A percentile compares a stretch with the other conserved stretches of the same genome.
phyloP scores from a whole-genome alignment of 2,797 vertebrate species.

The Xenops minutus region DNA sequence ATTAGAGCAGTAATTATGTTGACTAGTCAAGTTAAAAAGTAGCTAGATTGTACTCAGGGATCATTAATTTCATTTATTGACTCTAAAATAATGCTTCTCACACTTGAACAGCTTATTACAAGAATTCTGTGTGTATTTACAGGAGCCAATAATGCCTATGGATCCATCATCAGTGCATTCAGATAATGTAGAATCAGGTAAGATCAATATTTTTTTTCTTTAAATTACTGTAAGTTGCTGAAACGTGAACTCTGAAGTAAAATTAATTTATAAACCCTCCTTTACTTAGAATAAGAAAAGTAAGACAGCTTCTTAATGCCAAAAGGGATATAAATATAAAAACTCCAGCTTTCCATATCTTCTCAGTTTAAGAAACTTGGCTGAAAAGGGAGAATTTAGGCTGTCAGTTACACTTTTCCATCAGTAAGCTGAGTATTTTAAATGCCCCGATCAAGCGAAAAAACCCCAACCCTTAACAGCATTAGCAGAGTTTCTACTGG shows the following conservation, averaged over 20 bases:
- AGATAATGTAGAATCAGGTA: conserved; percentile 77
- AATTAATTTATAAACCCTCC: accelerated
- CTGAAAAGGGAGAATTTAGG: neutral
- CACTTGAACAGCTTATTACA: neutral
- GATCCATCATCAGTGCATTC: conserved; percentile 76
- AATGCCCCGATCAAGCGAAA: neutral
- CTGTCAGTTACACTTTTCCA: neutral
- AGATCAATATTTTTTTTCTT: neutral
- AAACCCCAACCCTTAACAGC: accelerated
- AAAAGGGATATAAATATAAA: neutral
- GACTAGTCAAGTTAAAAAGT: neutral
- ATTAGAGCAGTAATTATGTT: neutral
- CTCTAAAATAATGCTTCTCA: neutral
- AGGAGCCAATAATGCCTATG: conserved; percentile 79
- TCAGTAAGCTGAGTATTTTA: neutral
- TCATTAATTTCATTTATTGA: neutral
- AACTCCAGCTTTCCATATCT: neutral
- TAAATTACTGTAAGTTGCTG: neutral
- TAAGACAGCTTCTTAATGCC: neutral
- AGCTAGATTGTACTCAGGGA: neutral
- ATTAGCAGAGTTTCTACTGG: neutral
- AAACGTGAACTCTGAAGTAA: neutral
- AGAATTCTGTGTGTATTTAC: neutral
- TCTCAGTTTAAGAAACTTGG: neutral
- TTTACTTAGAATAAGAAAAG: neutral